These are phyloP conservation scores for Tamandua tetradactyla DNA, from an alignment of 2,797 vertebrate genomes.

Conservation along the genomic window DNA sequence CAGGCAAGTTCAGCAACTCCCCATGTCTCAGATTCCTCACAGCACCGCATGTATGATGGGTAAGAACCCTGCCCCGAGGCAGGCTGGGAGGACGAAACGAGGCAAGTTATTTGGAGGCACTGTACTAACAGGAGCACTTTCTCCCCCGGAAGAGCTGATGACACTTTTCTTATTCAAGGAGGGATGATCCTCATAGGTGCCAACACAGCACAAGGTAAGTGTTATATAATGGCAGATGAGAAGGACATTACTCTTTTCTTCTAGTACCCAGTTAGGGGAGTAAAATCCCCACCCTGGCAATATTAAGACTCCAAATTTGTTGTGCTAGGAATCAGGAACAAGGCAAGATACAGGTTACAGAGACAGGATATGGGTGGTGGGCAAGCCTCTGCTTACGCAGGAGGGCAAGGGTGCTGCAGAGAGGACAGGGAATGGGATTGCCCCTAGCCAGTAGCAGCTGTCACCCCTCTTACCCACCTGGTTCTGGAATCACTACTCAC, in stretches of 20 bases:
- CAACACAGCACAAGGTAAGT: not conserved
- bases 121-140: not conserved
- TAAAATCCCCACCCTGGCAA: not conserved
- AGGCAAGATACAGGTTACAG: not conserved
- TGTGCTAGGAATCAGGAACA: not conserved
- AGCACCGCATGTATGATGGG: not conserved
- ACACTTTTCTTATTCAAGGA: not conserved
- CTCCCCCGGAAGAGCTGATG: not conserved
- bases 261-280: not conserved
- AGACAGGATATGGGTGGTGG: not conserved
- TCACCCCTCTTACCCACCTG: not conserved
- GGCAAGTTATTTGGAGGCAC: not conserved
- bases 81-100: not conserved
- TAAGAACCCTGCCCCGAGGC: not conserved
- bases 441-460: not conserved
- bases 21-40: not conserved
- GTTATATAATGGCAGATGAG: not conserved
- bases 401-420: not conserved
- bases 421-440: not conserved
- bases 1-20: not conserved
- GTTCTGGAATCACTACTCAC: constrained; percentile 52
- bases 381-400: not conserved
- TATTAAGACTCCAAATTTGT: not conserved
- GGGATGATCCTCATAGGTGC: not conserved
- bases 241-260: not conserved